Evolutionary conservation across 2,797 vertebrate species (phyloP).

Genomic region (Pseudomugil tenellus): DNA sequence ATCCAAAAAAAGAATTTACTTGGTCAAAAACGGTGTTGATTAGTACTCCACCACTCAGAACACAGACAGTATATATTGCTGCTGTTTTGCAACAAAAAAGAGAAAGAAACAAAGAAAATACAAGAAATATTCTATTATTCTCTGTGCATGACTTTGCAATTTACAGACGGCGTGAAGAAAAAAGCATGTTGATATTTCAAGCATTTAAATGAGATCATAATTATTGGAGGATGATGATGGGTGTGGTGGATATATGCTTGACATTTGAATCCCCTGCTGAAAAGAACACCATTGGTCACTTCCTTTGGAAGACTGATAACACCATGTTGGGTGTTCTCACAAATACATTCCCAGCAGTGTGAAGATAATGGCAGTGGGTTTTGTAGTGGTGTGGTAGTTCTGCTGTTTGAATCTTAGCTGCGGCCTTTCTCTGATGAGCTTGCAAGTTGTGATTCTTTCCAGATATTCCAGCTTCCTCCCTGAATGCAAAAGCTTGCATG

Average conservation of each 20-base stretch:
- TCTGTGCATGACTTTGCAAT: neutral
- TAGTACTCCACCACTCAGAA: neutral
- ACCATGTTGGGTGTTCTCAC: neutral
- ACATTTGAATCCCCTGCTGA: neutral
- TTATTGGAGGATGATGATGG: neutral
- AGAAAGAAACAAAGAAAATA: neutral
- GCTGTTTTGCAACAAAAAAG: neutral
- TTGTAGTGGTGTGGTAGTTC: neutral
- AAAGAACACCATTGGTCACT: neutral
- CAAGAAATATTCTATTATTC: too few species aligned
- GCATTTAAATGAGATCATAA: neutral
- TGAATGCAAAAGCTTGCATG: neutral
- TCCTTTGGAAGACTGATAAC: neutral
- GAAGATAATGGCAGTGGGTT: neutral
- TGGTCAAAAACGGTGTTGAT: neutral
- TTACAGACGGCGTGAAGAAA: neutral
- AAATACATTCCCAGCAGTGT: neutral
- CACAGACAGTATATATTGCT: neutral
- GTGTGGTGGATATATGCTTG: neutral
- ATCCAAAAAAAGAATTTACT: neutral
- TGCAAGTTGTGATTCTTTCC: neutral
- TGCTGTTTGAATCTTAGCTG: neutral
- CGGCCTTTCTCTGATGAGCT: neutral
- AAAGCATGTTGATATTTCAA: constrained; percentile 2
- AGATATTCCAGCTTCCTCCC: neutral